Base-by-base conservation (phyloP, 2,797 vertebrate genomes). In the Rhinogobio ventralis region DNA sequence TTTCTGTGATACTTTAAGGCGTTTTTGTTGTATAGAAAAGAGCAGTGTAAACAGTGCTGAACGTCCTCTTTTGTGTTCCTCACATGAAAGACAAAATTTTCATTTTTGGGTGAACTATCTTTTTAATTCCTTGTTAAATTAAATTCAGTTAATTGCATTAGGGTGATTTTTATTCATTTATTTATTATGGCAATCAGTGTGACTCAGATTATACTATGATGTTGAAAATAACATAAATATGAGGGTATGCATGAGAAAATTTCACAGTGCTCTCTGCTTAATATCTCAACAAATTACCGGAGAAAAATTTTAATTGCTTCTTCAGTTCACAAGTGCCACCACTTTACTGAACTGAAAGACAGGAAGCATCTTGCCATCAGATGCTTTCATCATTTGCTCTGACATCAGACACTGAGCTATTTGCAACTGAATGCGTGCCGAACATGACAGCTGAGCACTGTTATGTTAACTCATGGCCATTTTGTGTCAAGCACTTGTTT, bases 361-460 rank as follows among this genome's bases (percentile, higher is more conserved):
- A 64, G 78, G 75, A 87, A 80, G n/a, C 53, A 74, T 87, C 85
- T 49, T 57, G 66, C n/a, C 57, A 67, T 82, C 51, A 62, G 51
- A 85, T 77, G 53, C 64, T 79, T 80, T 86, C 55, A 62, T 62
- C 67, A 49, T 76, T 84, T 17, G 23, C 60, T 73, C 39, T 83
- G 45, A 86, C 79, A 86, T 82, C 71, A 86, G 76, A 75, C 49
- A 85, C 79, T 64, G 74, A 72, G 73, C 69, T 60, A 85, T 87
- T 75, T 86, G 81, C 81, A 81, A 67, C 23, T 42, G 46, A 67
- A 85, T 67, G 78, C 49, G 6, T 73, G 81, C 17, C 64, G 57
- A 86, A 79, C 68, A 81, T 87, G 85, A 86, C 57, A 57, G 67
- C 69, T 80, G 68, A 86, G 39, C 60, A 60, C 75, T 80, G 82